A percentile compares a stretch with the other conserved stretches of the same genome.
These are phyloP conservation scores for Octopus bimaculoides DNA, from an alignment of 1,140 invertebrate species.

Conservation along the genomic window DNA sequence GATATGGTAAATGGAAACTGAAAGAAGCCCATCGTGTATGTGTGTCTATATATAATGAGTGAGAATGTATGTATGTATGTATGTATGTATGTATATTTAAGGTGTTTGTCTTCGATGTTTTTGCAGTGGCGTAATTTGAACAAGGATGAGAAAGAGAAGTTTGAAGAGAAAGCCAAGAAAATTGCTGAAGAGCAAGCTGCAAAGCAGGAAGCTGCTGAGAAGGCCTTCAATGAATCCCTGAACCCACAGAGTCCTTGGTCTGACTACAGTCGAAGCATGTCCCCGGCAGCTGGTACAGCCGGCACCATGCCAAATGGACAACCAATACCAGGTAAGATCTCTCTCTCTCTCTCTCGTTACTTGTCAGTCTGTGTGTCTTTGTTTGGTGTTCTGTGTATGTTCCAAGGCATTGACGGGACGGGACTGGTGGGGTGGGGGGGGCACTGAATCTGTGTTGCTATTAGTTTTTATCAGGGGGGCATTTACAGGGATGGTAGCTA, in stretches of 20 bases:
- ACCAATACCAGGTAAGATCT: conserved; percentile 16
- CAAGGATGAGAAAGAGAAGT: conserved; percentile 82
- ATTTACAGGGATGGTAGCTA: too few species aligned
- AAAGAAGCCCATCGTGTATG: too few species aligned
- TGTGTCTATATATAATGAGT: too few species aligned
- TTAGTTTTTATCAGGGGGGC: too few species aligned
- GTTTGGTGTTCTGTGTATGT: not conserved
- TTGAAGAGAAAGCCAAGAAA: conserved; percentile 67
- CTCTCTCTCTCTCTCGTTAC: too few species aligned
- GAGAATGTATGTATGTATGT: too few species aligned
- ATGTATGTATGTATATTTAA: too few species aligned
- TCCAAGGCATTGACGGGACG: too few species aligned
- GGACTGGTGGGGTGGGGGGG: too few species aligned
- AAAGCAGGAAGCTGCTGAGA: conserved; percentile 49
- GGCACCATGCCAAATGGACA: conserved; percentile 11
- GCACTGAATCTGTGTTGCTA: too few species aligned
- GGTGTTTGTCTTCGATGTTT: not conserved
- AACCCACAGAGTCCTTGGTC: conserved; percentile 42
- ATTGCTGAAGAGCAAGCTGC: conserved; percentile 48
- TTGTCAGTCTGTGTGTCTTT: not conserved
- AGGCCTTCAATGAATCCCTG: conserved; percentile 47
- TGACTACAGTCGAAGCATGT: conserved; percentile 26
- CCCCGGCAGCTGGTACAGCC: conserved; percentile 21
- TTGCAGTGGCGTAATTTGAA: conserved; percentile 86
- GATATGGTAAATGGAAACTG: too few species aligned